Evolutionary conservation across 2,888 invertebrate species (phyloP), one percentile per base, ranked within the genome.

Genomic region (Listrodromus nycthemerus): DNA sequence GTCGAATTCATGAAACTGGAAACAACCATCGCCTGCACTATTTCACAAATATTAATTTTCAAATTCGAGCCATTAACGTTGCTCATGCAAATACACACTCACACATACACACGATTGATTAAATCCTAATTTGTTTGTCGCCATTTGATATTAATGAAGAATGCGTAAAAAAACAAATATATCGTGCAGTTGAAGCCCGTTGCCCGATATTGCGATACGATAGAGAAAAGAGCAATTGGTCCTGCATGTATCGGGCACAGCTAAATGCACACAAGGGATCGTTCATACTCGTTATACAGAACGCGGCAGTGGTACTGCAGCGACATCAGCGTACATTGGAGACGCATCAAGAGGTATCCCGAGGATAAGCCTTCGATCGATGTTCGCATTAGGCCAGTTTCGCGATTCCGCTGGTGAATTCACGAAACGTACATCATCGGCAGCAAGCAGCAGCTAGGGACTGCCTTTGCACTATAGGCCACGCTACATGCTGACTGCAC

Each of bases 381-480:
- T 82, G 69, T 55, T 82, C 78, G 65, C 78, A 74, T 79, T 82
- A 82, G 78, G 48, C 74, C 52, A 41, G 69, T 66, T 71, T 76
- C 76, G 61, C 66, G 76, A 50, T 77, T 70, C 65, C 82, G 27
- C 58, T 66, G 71, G 52, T 55, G 71, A 48, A 69, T 82, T 78
- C 78, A n/a, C 78, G 69, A 82, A 82, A 82, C 82, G 78, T 82
- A 74, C 78, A 79, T 82, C 82, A 82, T 82, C 78, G 74, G 71
- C 67, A 75, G 69, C 69, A 27, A 77, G 52, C 67, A 73, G 82
- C 77, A 71, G 65, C 41, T 24, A 61, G 70, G 30, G 61, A 61
- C 70, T 76, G 55, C 65, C 50, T 21, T 48, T 65, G 70, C 45
- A 48, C 75, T 81, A 45, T 69, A 71, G n/a, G 19, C 52, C 65